phyloP scores from a whole-genome alignment of 2,888 invertebrate genomes.

The Eudasyphora cyanicolor region DNA sequence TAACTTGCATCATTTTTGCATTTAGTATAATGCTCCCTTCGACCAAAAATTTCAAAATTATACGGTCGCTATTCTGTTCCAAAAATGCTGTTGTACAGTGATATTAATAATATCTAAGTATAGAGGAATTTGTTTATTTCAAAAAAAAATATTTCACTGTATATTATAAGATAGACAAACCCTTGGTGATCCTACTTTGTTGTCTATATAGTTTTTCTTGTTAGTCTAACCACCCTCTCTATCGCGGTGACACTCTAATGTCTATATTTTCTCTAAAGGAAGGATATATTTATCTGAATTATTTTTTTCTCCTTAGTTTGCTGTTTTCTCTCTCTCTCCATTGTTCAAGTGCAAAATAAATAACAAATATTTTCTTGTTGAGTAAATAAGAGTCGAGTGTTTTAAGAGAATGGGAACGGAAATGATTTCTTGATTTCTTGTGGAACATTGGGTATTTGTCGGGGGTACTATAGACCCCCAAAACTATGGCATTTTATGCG shows the following conservation, averaged over 20 bases:
- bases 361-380: constrained; percentile 41
- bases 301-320: neutral
- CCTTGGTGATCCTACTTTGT: no score
- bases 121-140: no score
- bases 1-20: no score
- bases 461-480: neutral
- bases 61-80: no score
- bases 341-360: constrained; percentile 49
- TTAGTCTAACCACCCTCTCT: no score
- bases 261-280: neutral
- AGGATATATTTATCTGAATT: neutral
- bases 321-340: neutral
- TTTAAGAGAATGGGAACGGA: neutral
- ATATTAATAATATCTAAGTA: no score
- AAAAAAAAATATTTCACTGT: no score
- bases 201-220: no score
- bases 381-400: constrained; percentile 39
- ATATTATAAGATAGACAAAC: no score
- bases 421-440: neutral
- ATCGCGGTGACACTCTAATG: neutral
- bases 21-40: no score
- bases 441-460: neutral
- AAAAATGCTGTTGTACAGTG: no score
- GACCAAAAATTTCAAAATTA: no score
- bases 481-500: neutral